Base-by-base conservation (phyloP, 2,888 invertebrate genomes). In the Cantharis lateralis region DNA sequence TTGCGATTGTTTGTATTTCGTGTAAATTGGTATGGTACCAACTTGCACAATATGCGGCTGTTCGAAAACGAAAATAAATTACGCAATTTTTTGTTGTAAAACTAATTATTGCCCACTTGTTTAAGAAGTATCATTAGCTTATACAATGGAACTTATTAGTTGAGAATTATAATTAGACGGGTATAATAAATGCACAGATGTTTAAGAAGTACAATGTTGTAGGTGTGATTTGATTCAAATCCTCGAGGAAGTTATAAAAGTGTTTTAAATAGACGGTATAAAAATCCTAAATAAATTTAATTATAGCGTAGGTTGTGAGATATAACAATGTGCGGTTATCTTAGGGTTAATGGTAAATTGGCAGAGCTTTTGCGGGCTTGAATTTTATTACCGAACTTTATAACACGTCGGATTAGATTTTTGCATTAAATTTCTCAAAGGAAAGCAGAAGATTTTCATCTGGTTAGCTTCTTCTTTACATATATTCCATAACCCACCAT, bases 211-310 rank as follows among this genome's bases (percentile, higher is more conserved):
- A 48, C 48, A 48, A 48, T n/a, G 48, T 66, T 66, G 24, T 66
- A 24, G 64, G 64, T 66, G 64, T 66, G 20, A 18, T 66, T 66
- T 24, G 24, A 66, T 66, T 66, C 64, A 16, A 66, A 66, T 66
- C 64, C 18, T 66, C 18, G 20, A 66, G 64, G 64, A 66, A 66
- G 64, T 66, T 66, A 24, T 66, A 66, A 66, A 66, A 66, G 64
- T 66, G 64, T 66, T 66, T 66, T 66, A 66, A 66, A 66, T 66
- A 4, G 64, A 66, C n/a, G 64, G 18, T 20, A 66, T 66, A 66
- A 66, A 66, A 66, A 66, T 24, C 7, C 13, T 66, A 66, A 66
- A 66, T 66, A 20, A 20, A 20, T 66, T 66, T 66, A 66, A 66
- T 66, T 66, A 24, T 66, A 13, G 64, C 24, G 64, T 66, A 66